phyloP scores from a whole-genome alignment of 2,797 vertebrate species.

The Malacoctenus gilli region DNA sequence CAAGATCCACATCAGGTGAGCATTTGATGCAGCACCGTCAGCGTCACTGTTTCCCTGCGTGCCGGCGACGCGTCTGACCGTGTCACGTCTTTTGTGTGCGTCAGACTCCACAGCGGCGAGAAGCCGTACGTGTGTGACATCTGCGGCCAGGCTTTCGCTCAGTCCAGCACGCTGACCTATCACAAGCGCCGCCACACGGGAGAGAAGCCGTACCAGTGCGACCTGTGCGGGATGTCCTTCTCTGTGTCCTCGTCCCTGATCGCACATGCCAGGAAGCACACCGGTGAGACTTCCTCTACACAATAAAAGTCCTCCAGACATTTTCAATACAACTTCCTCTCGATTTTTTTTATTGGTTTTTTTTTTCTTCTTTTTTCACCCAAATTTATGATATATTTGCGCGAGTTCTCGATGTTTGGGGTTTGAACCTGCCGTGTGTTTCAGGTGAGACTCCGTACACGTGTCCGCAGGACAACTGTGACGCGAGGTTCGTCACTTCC shows the following conservation, averaged over 20 bases:
- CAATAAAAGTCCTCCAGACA: no score
- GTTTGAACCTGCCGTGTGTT: no score
- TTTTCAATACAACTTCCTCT: no score
- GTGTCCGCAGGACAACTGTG: constrained; percentile 87
- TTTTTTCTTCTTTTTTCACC: no score
- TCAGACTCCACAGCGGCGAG: constrained; percentile 87
- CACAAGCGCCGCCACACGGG: constrained; percentile 96
- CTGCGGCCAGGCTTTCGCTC: constrained; percentile 95
- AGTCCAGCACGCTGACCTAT: constrained; percentile 96
- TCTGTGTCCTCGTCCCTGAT: constrained; percentile 98
- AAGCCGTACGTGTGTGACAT: constrained; percentile 96
- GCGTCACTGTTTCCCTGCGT: no score
- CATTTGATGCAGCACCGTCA: no score
- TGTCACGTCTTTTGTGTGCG: not conserved
- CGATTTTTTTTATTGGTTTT: no score
- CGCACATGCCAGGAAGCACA: constrained; percentile 94
- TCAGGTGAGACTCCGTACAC: constrained; percentile 96
- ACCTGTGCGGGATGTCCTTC: constrained; percentile 96
- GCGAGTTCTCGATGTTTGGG: no score
- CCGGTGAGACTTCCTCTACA: constrained; percentile 77
- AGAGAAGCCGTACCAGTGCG: constrained; percentile 97
- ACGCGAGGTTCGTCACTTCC: constrained; percentile 92
- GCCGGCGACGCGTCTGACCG: no score
- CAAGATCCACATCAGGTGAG: constrained; percentile 95
- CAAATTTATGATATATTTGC: no score